Base-by-base conservation (phyloP, 2,113 vertebrate genomes). In the Marcusenius ussheri region DNA sequence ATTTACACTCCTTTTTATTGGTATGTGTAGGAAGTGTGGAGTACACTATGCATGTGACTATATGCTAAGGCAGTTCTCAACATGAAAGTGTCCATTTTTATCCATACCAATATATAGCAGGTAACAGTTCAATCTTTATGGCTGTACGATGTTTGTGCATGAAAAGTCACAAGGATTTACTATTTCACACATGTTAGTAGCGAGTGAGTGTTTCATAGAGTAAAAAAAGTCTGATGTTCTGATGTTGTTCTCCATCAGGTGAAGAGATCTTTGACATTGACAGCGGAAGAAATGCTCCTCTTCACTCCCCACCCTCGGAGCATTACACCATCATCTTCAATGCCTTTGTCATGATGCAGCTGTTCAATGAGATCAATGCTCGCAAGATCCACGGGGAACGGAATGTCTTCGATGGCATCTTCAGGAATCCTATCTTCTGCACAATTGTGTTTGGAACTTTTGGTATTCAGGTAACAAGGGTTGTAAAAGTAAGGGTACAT, bases 321-420 rank as follows among this genome's bases (percentile, higher is more conserved):
- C 98, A 99, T 93, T 99, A 99, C 93, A 99, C 98, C 92, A 98
- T 99, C 94, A 99, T 99, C 94, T 99, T 99, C 95, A 99, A 99
- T 95, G 98, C 98, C 77, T 99, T 99, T 8, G 98, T 99, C 94
- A 97, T 99, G 97, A 99, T 99, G 98, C 98, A 99, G 94, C 97
- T 99, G 88, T 99, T 99, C 94, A 99, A 99, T 2, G 98, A 99
- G 94, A 98, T 99, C 94, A 99, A 99, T 0, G 98, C 98, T 31
- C 97, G 98, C 56, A 99, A 99, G 92, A 99, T 99, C 95, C 98
- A 99, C 0, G 98, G 98, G 0, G 98, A 99, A 95, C 96, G 98
- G 90, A 99, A 99, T 0, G 98, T 99, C 91, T 99, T 99, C 6
- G 97, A 98, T 0, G 98, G 98, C 89, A 99, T 99, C 94, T 98